Conservation (phyloP, 1,140 invertebrate genomes). For the Macrocentrus cingulum region DNA sequence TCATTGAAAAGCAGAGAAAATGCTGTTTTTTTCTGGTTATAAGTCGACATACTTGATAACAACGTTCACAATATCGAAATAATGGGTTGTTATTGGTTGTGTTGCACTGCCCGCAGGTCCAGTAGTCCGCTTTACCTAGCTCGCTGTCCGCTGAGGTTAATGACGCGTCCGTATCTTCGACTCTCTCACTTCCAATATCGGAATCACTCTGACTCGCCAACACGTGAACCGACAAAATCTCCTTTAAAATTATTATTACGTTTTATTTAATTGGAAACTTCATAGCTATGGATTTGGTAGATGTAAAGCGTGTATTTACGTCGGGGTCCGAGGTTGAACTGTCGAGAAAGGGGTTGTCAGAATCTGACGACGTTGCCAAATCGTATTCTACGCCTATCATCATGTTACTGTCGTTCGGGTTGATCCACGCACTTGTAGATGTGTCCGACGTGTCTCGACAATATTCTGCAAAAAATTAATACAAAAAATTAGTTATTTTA, state of each 20-base stretch:
- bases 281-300: constrained; percentile 1
- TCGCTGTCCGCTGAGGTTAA: constrained; percentile 59
- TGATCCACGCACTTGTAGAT: constrained; percentile 29
- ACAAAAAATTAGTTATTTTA: constrained; percentile 2
- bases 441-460: constrained; percentile 29
- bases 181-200: constrained; percentile 38
- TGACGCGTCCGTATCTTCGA: constrained; percentile 62
- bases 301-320: constrained; percentile 17
- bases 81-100: constrained; percentile 65
- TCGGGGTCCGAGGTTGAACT: constrained; percentile 28
- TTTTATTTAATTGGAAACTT: constrained; percentile 9
- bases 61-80: constrained; percentile 69
- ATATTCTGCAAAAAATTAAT: constrained; percentile 25
- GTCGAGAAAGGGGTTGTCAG: constrained; percentile 27
- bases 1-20: constrained; percentile 29
- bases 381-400: constrained; percentile 28
- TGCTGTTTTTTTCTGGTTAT: too few relatives aligned
- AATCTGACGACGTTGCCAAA: constrained; percentile 25
- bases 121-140: constrained; percentile 62
- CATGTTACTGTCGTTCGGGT: constrained; percentile 19
- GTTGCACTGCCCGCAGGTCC: constrained; percentile 66
- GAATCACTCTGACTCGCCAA: constrained; percentile 39
- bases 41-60: constrained; percentile 61
- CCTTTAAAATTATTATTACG: constrained; percentile 33
- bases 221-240: constrained; percentile 36